Percentiles rank a stretch among this genome's conserved stretches.
Conservation (phyloP, 2,797 vertebrate species). For the Dermochelys coriacea region DNA sequence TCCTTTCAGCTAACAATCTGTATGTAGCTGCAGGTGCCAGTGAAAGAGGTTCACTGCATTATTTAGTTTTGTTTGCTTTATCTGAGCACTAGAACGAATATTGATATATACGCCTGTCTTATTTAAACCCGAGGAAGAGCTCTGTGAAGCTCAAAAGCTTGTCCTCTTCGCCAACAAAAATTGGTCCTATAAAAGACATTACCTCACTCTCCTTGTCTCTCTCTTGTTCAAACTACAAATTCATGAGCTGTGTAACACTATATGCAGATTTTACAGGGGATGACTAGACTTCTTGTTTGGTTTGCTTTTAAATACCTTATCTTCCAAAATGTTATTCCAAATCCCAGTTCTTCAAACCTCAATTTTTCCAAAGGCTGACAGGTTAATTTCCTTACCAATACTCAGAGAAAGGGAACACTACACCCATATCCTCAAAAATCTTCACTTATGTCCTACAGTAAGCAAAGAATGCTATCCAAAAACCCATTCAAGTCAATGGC, state of each 20-base stretch:
- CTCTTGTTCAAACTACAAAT: neutral
- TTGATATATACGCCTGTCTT: neutral
- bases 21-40: neutral
- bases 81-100: constrained; percentile 32
- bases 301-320: neutral
- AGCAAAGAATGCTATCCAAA: neutral
- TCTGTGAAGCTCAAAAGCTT: neutral
- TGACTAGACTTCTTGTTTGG: neutral
- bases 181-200: neutral
- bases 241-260: neutral
- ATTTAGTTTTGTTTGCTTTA: constrained; percentile 59
- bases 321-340: neutral
- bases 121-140: neutral
- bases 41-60: constrained; percentile 47
- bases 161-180: neutral
- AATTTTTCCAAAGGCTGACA: neutral
- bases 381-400: neutral
- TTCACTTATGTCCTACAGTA: neutral
- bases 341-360: neutral
- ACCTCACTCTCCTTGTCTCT: neutral
- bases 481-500: neutral
- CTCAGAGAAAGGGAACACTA: neutral
- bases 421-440: neutral
- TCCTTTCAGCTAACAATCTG: constrained; percentile 24
- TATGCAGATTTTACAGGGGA: neutral